Conservation (phyloP, 2,888 invertebrate species). For the Eupithecia exiguata region DNA sequence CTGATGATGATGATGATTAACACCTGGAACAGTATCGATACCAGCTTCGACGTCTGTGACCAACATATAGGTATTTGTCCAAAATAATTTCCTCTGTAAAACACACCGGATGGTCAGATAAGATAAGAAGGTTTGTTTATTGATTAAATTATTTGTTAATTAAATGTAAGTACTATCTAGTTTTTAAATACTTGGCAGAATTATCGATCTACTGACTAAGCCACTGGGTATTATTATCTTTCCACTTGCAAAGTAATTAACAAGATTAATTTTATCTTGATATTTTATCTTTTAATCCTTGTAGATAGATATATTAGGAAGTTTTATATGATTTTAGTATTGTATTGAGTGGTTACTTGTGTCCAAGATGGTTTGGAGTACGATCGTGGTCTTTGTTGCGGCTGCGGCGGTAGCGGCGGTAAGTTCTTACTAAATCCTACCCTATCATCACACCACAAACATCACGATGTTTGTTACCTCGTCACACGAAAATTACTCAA, state of each 20-base stretch:
- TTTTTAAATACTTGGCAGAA: background rate
- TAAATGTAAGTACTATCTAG: background rate
- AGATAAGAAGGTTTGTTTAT: background rate
- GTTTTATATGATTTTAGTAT: constrained; percentile 6
- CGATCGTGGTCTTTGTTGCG: constrained; percentile 45
- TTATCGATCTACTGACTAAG: background rate
- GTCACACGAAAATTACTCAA: background rate
- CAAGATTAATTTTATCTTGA: background rate
- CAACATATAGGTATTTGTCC: no score
- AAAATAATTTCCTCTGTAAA: background rate
- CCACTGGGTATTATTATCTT: constrained; percentile 12
- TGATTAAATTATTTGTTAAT: constrained; percentile 1
- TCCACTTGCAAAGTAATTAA: constrained; percentile 5
- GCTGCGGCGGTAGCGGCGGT: constrained; percentile 48
- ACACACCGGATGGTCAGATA: background rate
- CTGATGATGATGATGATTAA: no score
- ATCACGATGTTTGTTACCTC: no score
- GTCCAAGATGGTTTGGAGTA: constrained; percentile 45
- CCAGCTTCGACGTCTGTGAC: no score
- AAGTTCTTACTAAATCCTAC: constrained; percentile 26
- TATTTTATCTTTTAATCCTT: constrained; percentile 31
- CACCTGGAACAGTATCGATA: no score
- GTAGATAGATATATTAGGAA: constrained; percentile 34
- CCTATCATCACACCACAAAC: no score
- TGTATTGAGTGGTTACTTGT: constrained; percentile 28